Percentiles rank a stretch among this genome's conserved stretches.
These are phyloP conservation scores for Drosophila anomelani DNA, from an alignment of 2,888 invertebrate species.

Conservation along the genomic window DNA sequence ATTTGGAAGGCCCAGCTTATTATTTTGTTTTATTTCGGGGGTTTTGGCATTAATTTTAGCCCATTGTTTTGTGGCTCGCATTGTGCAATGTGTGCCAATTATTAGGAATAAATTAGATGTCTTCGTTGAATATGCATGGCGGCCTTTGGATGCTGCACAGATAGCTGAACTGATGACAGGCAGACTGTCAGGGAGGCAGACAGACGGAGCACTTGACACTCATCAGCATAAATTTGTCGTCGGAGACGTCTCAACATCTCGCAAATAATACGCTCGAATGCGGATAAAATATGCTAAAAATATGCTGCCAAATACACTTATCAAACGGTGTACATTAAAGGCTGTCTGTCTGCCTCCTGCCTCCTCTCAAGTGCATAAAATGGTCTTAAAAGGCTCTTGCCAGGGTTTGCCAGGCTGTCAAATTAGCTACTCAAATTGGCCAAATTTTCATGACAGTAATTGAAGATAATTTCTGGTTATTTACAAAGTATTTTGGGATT, in stretches of 20 bases:
- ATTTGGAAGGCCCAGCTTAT: constrained; percentile 47
- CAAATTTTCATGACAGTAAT: neutral
- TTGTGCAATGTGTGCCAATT: constrained; percentile 75
- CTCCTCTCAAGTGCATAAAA: neutral
- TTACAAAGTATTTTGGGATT: neutral
- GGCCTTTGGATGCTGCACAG: constrained; percentile 35
- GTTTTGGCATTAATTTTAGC: constrained; percentile 31
- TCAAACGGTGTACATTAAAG: constrained; percentile 19
- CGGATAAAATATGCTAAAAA: constrained; percentile 23
- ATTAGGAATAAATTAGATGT: constrained; percentile 69
- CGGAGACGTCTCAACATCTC: constrained; percentile 31
- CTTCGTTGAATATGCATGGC: constrained; percentile 66
- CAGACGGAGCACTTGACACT: constrained; percentile 34
- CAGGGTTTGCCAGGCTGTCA: neutral
- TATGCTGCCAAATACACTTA: constrained; percentile 18
- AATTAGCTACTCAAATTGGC: neutral
- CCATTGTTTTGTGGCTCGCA: constrained; percentile 36
- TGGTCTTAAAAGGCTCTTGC: constrained; percentile 22
- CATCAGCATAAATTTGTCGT: constrained; percentile 31
- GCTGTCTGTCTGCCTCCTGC: neutral
- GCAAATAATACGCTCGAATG: constrained; percentile 45
- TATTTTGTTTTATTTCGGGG: constrained; percentile 30
- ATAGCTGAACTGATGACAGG: constrained; percentile 54
- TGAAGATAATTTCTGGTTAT: neutral
- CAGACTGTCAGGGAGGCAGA: constrained; percentile 33